Evolutionary conservation across 2,797 vertebrate genomes (phyloP).

Genomic region (Phyllotis vaccarum): DNA sequence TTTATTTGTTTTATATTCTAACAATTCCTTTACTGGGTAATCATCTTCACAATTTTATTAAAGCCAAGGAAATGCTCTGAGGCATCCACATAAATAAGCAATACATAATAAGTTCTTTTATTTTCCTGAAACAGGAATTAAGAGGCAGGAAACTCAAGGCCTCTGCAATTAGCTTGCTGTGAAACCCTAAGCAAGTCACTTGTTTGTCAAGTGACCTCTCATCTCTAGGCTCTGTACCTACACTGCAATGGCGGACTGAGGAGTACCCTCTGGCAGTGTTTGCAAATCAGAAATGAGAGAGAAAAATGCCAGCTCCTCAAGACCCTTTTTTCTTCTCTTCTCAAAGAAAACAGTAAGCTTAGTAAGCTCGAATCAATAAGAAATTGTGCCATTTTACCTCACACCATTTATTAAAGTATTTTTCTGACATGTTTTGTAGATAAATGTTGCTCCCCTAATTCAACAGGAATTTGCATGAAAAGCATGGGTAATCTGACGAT

Average conservation of each 20-base stretch:
- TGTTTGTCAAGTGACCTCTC: conserved; percentile 69
- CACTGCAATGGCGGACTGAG: neutral
- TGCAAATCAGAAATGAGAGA: conserved; percentile 57
- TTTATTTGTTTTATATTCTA: conserved; percentile 54
- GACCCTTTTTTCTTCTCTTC: neutral
- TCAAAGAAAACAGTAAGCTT: conserved; percentile 50
- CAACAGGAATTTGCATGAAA: conserved; percentile 54
- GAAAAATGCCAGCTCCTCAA: conserved; percentile 1
- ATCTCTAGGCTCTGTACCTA: conserved; percentile 33
- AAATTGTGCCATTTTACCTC: conserved; percentile 32
- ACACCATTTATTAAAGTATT: conserved; percentile 49
- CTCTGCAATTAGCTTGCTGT: conserved; percentile 74
- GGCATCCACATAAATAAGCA: conserved; percentile 72
- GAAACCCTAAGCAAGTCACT: conserved; percentile 76
- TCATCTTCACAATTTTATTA: conserved; percentile 69
- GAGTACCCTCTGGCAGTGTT: conserved; percentile 31
- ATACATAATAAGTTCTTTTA: conserved; percentile 68
- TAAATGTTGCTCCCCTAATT: conserved; percentile 2
- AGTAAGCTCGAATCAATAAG: neutral
- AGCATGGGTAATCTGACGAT: conserved; percentile 54
- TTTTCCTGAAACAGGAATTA: conserved; percentile 62
- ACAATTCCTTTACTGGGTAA: conserved; percentile 65
- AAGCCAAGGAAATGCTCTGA: conserved; percentile 73
- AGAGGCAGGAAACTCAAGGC: conserved; percentile 73
- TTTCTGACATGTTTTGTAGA: conserved; percentile 39